Conservation (phyloP, 1,140 invertebrate genomes). For the Drosophila setifemur region DNA sequence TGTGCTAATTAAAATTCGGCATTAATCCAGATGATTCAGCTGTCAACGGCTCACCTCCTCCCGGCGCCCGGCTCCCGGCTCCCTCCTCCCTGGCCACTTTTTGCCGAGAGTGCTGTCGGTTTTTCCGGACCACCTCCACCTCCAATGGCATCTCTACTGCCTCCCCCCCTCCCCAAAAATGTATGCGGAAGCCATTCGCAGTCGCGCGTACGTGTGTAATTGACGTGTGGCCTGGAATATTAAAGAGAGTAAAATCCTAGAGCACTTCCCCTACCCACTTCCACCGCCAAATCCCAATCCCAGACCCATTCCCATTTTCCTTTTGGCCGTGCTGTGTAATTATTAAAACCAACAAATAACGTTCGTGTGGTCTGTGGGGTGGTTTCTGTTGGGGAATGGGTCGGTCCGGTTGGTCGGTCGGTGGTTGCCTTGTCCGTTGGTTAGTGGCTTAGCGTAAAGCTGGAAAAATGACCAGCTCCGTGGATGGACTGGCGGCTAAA, state of each 20-base stretch:
- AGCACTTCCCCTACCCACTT: slow-evolving; percentile 2
- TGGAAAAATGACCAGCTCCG: slow-evolving; percentile 49
- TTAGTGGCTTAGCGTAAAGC: slow-evolving; percentile 53
- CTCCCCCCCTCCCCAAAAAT: not conserved
- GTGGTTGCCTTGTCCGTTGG: slow-evolving; percentile 7
- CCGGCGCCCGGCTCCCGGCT: not conserved
- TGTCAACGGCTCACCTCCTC: slow-evolving; percentile 53
- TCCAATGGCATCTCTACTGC: not conserved
- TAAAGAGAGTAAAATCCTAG: slow-evolving; percentile 59
- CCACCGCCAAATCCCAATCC: not conserved
- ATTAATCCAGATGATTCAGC: slow-evolving; percentile 81
- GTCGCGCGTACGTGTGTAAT: slow-evolving; percentile 69
- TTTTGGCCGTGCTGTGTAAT: slow-evolving; percentile 63
- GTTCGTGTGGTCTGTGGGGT: slow-evolving; percentile 55
- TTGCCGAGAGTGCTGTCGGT: slow-evolving; percentile 3
- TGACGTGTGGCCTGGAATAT: slow-evolving; percentile 75
- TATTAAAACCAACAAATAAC: slow-evolving; percentile 82
- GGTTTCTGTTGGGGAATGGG: slow-evolving; percentile 11
- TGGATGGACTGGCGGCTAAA: slow-evolving; percentile 19
- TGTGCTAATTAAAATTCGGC: slow-evolving; percentile 81
- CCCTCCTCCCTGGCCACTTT: not conserved
- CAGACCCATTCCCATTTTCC: slow-evolving; percentile 17
- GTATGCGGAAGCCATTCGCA: slow-evolving; percentile 45
- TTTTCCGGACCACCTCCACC: slow-evolving; percentile 3
- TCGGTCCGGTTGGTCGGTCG: not conserved